A percentile compares a stretch with the other conserved stretches of the same genome.
Evolutionary conservation across 2,113 vertebrate species (phyloP).

Genomic region (Bos indicus): DNA sequence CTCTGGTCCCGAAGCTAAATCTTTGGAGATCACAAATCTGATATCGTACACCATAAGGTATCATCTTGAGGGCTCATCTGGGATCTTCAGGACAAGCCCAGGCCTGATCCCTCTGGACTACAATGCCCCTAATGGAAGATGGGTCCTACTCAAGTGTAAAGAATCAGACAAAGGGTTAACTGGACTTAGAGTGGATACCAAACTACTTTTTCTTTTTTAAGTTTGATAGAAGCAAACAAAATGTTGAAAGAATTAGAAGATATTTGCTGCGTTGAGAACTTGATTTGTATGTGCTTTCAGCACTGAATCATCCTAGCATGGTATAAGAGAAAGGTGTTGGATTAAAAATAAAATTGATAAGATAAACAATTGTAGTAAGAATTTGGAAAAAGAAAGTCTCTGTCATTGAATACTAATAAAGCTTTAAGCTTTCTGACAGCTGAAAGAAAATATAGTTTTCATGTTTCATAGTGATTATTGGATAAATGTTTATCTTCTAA

Average conservation of each 20-base stretch:
- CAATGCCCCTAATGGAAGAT: neutral
- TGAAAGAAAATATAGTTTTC: neutral
- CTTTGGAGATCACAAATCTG: neutral
- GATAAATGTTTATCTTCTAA: constrained; percentile 3
- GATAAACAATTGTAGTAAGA: neutral
- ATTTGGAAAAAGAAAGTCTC: neutral
- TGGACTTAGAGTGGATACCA: neutral
- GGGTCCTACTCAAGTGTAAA: neutral
- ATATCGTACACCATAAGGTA: neutral
- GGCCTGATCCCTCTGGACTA: neutral
- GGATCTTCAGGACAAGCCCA: neutral
- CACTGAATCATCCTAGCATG: neutral
- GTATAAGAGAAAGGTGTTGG: neutral
- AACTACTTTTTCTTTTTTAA: neutral
- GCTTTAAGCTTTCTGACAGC: neutral
- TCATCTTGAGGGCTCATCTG: neutral
- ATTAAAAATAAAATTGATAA: neutral
- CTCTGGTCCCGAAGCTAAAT: neutral
- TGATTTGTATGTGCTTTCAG: constrained; percentile 13
- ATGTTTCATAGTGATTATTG: neutral
- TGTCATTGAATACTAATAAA: neutral
- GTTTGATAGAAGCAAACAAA: neutral
- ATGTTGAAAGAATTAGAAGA: constrained; percentile 4
- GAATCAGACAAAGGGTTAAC: neutral
- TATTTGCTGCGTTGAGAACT: constrained; percentile 18